These are phyloP conservation scores for Zelleria hepariella DNA, from an alignment of 2,888 invertebrate genomes.

Conservation along the genomic window DNA sequence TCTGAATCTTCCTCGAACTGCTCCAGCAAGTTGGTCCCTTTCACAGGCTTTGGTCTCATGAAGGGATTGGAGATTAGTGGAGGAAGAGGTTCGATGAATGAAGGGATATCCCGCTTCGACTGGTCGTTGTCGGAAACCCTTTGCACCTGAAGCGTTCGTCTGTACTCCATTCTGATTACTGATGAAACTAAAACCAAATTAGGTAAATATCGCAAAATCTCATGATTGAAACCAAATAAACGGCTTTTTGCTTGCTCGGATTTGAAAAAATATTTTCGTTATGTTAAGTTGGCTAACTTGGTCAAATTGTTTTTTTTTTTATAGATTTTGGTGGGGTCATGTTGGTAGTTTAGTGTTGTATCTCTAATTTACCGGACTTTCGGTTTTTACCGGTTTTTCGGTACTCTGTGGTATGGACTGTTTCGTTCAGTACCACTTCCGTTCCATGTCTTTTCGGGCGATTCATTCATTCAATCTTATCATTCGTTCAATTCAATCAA, in stretches of 20 bases:
- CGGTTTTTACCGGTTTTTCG: constrained; percentile 1
- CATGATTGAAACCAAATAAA: constrained; percentile 17
- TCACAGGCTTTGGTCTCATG: constrained; percentile 56
- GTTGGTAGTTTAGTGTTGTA: neutral
- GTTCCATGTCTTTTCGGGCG: neutral
- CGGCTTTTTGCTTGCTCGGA: constrained; percentile 20
- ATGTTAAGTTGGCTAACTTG: neutral
- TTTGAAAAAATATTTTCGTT: constrained; percentile 18
- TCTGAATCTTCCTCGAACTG: constrained; percentile 52
- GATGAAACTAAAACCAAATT: no score
- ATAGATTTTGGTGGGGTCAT: neutral
- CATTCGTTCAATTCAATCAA: constrained; percentile 1
- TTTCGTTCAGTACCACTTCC: neutral
- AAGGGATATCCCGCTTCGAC: constrained; percentile 50
- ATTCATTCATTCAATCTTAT: neutral
- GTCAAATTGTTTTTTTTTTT: neutral
- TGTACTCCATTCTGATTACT: constrained; percentile 4
- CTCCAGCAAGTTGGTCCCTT: constrained; percentile 52
- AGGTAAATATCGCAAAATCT: neutral
- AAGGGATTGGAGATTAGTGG: constrained; percentile 58
- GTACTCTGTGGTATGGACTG: no score
- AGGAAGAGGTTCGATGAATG: constrained; percentile 60
- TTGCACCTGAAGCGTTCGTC: constrained; percentile 30
- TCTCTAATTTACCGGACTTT: neutral
- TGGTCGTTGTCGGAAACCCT: constrained; percentile 39